Evolutionary conservation across 2,113 vertebrate genomes (phyloP).

Genomic region (Crotalus helleri): DNA sequence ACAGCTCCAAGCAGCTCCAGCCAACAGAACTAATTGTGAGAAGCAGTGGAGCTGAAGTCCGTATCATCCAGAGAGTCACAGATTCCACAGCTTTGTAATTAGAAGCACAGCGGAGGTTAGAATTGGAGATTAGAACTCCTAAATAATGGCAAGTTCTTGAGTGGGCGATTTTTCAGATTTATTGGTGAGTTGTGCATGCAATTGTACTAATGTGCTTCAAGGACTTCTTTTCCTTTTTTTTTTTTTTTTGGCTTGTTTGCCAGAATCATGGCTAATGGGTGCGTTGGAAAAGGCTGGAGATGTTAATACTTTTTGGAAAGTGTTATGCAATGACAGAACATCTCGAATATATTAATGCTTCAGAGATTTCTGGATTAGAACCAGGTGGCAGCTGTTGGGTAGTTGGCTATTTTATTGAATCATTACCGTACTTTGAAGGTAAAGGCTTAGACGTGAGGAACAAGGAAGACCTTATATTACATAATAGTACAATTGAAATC

Average conservation of each 20-base stretch:
- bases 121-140: background rate
- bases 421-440: background rate
- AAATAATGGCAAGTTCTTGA: background rate
- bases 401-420: background rate
- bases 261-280: background rate
- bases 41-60: background rate
- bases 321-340: background rate
- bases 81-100: background rate
- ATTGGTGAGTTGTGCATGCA: background rate
- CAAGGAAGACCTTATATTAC: background rate
- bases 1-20: background rate
- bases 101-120: background rate
- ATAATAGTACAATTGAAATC: background rate
- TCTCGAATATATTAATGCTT: background rate
- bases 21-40: background rate
- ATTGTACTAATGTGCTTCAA: background rate
- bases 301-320: background rate
- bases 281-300: background rate
- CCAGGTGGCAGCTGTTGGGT: background rate
- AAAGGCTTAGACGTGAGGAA: background rate
- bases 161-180: background rate
- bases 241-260: background rate
- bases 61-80: background rate
- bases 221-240: background rate
- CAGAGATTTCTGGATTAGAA: background rate